Percentiles rank a stretch among this genome's conserved stretches.
Conservation (phyloP, 2,797 vertebrate species). For the Sebastes melanostomus region DNA sequence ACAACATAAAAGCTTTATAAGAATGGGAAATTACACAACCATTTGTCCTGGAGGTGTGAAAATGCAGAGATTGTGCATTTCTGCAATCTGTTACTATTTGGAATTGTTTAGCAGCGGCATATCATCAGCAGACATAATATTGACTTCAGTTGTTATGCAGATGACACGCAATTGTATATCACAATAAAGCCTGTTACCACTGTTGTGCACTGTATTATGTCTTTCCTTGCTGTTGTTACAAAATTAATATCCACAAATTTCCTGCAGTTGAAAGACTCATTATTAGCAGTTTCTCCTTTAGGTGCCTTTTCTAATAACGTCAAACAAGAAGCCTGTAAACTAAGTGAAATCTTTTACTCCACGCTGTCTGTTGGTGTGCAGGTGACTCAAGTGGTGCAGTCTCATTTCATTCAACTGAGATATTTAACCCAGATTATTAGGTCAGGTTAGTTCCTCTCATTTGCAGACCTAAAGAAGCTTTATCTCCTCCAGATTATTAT, state of each 20-base stretch:
- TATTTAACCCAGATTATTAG: neutral
- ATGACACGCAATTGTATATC: neutral
- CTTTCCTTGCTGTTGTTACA: neutral
- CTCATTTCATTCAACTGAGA: neutral
- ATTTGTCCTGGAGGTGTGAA: neutral
- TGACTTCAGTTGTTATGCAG: neutral
- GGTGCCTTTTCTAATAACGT: neutral
- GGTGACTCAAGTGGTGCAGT: neutral
- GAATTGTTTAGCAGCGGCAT: neutral
- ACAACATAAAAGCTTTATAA: neutral
- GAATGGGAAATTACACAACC: too few species aligned
- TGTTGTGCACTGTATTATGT: neutral
- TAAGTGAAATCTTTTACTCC: neutral
- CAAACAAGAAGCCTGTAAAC: neutral
- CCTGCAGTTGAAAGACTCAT: neutral
- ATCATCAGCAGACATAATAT: neutral
- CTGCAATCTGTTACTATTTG: neutral
- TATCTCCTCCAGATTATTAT: neutral
- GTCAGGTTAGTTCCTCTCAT: neutral
- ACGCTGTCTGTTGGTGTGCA: neutral
- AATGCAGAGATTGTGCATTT: neutral
- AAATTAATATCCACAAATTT: neutral
- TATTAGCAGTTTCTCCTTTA: neutral
- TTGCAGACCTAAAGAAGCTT: neutral
- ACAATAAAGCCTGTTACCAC: neutral